Conservation (phyloP, 1,140 invertebrate species). For the Leguminivora glycinivorella region DNA sequence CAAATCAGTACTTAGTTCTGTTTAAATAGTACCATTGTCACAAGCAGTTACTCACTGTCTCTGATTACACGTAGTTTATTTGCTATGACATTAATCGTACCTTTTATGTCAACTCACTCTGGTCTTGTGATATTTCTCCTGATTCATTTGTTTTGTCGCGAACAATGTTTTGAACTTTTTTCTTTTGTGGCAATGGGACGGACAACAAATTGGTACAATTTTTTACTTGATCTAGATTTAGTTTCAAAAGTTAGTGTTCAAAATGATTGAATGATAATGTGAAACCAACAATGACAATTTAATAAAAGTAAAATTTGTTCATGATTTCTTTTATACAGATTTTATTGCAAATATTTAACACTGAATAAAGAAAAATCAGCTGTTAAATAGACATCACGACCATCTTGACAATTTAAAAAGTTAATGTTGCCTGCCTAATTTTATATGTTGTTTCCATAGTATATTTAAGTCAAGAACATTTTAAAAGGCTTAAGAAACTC, state of each 20-base stretch:
- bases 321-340: too few relatives aligned
- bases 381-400: too few relatives aligned
- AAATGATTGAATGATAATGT: too few relatives aligned
- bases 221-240: not conserved
- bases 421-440: too few relatives aligned
- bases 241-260: not conserved
- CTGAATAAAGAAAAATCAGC: too few relatives aligned
- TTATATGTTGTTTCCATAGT: too few relatives aligned
- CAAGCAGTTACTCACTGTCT: conserved; percentile 52
- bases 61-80: conserved; percentile 56
- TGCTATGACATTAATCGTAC: conserved; percentile 57
- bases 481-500: too few relatives aligned
- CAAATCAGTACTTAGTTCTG: not conserved
- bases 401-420: too few relatives aligned
- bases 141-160: conserved; percentile 38
- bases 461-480: too few relatives aligned
- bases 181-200: not conserved
- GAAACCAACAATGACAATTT: too few relatives aligned
- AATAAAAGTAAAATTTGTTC: too few relatives aligned
- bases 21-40: conserved; percentile 30
- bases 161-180: not conserved
- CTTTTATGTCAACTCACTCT: conserved; percentile 32
- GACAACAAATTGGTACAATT: not conserved
- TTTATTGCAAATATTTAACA: too few relatives aligned
- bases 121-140: conserved; percentile 45